These are phyloP conservation scores for Panonychus citri DNA, from an alignment of 1,140 invertebrate species.

Conservation along the genomic window DNA sequence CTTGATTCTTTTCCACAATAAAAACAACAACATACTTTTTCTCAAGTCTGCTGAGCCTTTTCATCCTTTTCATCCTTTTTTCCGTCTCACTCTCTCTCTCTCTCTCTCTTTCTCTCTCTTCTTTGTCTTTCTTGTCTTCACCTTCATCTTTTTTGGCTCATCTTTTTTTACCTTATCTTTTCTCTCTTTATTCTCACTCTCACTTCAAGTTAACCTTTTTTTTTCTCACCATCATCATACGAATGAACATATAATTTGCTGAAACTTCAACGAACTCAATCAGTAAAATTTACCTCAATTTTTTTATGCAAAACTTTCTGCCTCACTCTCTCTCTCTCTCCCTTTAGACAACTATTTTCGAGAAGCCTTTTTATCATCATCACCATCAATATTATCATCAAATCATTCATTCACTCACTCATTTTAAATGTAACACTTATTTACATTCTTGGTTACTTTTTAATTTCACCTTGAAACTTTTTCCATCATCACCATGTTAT, in stretches of 20 bases:
- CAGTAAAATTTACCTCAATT: no score
- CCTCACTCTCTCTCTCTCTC: neutral
- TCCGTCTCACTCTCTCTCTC: constrained; percentile 19
- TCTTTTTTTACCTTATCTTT: neutral
- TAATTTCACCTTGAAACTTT: neutral
- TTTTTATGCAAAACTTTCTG: neutral
- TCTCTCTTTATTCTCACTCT: neutral
- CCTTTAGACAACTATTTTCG: neutral
- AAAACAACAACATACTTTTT: no score
- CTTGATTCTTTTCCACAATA: no score
- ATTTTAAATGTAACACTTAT: no score
- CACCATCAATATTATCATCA: no score
- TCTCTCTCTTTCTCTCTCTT: neutral
- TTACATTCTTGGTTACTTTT: neutral
- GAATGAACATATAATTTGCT: no score
- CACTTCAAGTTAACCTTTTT: no score
- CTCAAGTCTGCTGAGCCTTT: neutral
- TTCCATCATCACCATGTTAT: neutral
- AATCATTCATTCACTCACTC: no score
- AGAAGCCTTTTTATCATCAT: no score
- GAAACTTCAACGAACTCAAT: no score
- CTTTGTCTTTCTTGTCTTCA: neutral
- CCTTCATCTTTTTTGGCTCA: neutral
- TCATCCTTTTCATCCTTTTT: neutral
- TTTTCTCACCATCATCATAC: no score